Conservation (phyloP, 2,113 vertebrate species). For the Mobula hypostoma region DNA sequence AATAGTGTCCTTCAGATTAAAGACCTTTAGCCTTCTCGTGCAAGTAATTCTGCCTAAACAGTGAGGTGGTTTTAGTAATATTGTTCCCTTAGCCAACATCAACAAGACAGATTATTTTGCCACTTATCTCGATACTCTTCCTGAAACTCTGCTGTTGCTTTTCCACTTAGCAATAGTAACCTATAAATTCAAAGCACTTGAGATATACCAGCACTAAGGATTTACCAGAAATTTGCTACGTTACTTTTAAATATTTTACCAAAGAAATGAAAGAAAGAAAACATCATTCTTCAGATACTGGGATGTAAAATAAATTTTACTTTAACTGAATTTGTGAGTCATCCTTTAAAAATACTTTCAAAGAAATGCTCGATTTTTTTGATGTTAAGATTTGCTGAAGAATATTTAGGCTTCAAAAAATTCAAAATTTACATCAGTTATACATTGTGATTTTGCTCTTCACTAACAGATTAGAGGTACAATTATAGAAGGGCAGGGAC, state of each 20-base stretch:
- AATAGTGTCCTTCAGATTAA: not conserved
- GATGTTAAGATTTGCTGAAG: not conserved
- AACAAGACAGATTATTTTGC: not conserved
- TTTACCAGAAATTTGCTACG: not conserved
- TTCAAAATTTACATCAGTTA: not conserved
- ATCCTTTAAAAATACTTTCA: not conserved
- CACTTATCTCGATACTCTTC: not conserved
- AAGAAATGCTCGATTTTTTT: not conserved
- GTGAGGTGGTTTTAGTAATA: not conserved
- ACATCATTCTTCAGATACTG: not conserved
- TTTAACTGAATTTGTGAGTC: not conserved
- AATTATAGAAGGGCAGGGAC: not conserved
- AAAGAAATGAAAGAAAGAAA: not conserved
- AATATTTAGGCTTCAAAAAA: not conserved
- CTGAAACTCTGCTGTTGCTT: not conserved
- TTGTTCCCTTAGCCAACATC: not conserved
- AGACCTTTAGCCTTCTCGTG: not conserved
- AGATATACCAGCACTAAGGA: not conserved
- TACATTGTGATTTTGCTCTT: not conserved
- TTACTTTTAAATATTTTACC: not conserved
- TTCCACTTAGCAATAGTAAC: not conserved
- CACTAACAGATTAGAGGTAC: not conserved
- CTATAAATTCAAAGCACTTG: not conserved
- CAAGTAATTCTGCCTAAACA: not conserved
- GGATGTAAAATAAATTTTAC: not conserved